Percentiles rank a stretch among this genome's conserved stretches.
Evolutionary conservation across 2,113 vertebrate species (phyloP).

Genomic region (Poecilia latipinna): DNA sequence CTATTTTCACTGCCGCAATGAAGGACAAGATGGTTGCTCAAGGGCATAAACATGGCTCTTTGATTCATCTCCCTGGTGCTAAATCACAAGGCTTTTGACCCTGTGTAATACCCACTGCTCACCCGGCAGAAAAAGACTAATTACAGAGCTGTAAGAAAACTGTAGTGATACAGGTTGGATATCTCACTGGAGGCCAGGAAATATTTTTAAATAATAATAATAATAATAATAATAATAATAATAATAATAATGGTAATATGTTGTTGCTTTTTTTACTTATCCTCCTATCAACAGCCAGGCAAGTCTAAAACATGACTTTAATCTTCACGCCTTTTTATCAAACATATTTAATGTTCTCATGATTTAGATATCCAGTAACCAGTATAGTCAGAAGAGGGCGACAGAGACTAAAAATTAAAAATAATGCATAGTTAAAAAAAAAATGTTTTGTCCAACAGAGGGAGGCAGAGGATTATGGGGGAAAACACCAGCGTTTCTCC

Average conservation of each 20-base stretch:
- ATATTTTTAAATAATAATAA: too few relatives aligned
- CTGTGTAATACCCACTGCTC: slow-evolving; percentile 59
- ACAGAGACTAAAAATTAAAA: slow-evolving; percentile 25
- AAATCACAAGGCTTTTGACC: slow-evolving; percentile 68
- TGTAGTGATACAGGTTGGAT: slow-evolving; percentile 48
- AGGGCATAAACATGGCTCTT: slow-evolving; percentile 67
- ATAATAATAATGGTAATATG: too few relatives aligned
- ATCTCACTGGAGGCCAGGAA: slow-evolving; percentile 65
- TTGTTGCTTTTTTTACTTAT: too few relatives aligned
- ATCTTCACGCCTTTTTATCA: slow-evolving; percentile 25
- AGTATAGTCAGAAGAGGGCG: slow-evolving; percentile 59
- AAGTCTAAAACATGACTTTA: slow-evolving; percentile 36
- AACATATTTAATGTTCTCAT: neutral
- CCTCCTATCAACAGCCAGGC: neutral
- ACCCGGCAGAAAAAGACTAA: slow-evolving; percentile 60
- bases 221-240: too few relatives aligned
- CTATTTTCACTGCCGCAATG: slow-evolving; percentile 71
- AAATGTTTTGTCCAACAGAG: slow-evolving; percentile 51
- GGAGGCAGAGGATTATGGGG: slow-evolving; percentile 54
- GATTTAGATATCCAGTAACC: slow-evolving; percentile 12
- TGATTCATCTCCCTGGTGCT: slow-evolving; percentile 62
- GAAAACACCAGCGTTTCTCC: neutral
- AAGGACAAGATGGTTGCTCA: slow-evolving; percentile 72
- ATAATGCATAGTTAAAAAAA: neutral
- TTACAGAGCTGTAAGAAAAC: slow-evolving; percentile 71